Percentiles rank a stretch among this genome's conserved stretches.
phyloP scores from a whole-genome alignment of 2,113 vertebrate genomes.

The Sprattus sprattus region DNA sequence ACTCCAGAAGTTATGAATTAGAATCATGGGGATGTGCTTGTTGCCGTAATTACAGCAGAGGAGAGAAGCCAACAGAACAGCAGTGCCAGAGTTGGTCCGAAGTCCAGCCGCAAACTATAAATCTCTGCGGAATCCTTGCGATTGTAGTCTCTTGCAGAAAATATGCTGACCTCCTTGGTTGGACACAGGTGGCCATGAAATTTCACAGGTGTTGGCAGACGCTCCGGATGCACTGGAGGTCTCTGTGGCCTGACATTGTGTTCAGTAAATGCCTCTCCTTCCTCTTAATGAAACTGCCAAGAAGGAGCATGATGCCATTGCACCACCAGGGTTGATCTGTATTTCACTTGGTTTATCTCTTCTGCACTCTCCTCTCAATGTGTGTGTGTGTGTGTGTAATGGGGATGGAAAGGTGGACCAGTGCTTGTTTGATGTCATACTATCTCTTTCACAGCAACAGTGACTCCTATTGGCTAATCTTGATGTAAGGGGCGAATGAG shows the following conservation, averaged over 20 bases:
- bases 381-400: background rate
- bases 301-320: background rate
- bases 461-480: background rate
- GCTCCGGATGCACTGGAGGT: background rate
- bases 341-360: background rate
- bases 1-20: slow-evolving; percentile 1
- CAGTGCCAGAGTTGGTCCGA: background rate
- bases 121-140: background rate
- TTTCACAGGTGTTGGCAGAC: background rate
- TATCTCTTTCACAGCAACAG: background rate
- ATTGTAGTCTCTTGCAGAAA: background rate
- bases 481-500: background rate
- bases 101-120: background rate
- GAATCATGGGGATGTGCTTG: background rate
- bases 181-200: background rate
- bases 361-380: background rate
- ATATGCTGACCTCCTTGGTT: background rate
- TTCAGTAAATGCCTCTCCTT: background rate
- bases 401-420: background rate
- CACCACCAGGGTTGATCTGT: background rate
- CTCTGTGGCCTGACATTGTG: background rate
- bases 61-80: background rate
- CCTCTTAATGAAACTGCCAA: background rate
- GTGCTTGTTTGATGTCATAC: background rate
- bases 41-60: background rate